Base-by-base conservation (phyloP, 2,888 invertebrate genomes). In the Drosophila rellima region DNA sequence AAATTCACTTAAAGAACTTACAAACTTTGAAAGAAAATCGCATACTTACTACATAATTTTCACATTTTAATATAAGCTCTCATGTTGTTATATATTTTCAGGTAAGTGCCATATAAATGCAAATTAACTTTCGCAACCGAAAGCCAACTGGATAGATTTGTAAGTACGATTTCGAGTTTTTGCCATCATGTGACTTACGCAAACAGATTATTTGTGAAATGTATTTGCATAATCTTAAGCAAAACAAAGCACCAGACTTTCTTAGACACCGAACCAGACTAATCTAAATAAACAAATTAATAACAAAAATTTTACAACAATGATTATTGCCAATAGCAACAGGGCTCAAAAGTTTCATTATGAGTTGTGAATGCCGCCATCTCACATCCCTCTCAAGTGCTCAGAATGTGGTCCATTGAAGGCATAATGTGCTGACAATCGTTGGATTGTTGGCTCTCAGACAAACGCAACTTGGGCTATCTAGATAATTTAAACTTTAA, bases 391-490 rank as follows among this genome's bases (percentile, higher is more conserved):
- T 7, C 54, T 33, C 59, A 15, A 18, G 23, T 7, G 51, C 17
- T 15, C 20, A 26, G 33, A 15, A 42, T 42, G 39, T 31, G 50
- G 18, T 54, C 31, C 48, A 37, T 54, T 50, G 33, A 57, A 42
- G 77, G 44, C 73, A 57, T 83, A 83, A 83, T 83, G 86, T 86
- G 83, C 86, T 86, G 83, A 83, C 83, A 83, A 86, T 83, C 79
- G 73, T 55, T 69, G 73, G 69, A 77, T 73, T 83, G 70, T 63
- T 68, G 52, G 48, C 57, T 40, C 70, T 65, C 67, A 61, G 66
- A 48, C 55, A 65, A 60, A 54, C 20, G 13, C 47, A 75, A 72
- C 67, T 74, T 59, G 62, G 60, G 64, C 69, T 73, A 69, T 69
- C 72, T 59, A 76, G 76, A 87, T 85, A 82, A 87, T 84, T 85